Percentiles rank a stretch among this genome's conserved stretches.
These are phyloP conservation scores for Palaemon carinicauda DNA, from an alignment of 1,140 invertebrate species.

Conservation along the genomic window DNA sequence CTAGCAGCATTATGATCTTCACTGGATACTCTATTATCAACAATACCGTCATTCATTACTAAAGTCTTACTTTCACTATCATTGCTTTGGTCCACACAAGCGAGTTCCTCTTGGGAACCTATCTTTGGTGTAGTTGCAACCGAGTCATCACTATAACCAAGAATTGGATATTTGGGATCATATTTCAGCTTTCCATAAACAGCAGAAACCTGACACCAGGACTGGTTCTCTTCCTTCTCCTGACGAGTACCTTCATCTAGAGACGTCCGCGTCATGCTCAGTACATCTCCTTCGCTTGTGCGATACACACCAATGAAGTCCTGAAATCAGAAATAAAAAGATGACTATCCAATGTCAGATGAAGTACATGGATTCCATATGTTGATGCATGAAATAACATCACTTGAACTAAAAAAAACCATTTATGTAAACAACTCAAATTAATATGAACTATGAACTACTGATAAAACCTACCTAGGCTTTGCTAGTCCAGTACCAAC, in stretches of 20 bases:
- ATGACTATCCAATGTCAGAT: background rate
- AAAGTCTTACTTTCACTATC: no score
- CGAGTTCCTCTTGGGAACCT: no score
- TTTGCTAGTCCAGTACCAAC: slow-evolving; percentile 38
- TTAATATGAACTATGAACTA: background rate
- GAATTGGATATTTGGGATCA: slow-evolving; percentile 26
- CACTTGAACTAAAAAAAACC: background rate
- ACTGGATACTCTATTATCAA: no score
- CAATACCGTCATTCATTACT: no score
- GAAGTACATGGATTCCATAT: background rate
- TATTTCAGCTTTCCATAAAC: background rate
- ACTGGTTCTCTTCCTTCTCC: background rate
- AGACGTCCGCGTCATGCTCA: background rate
- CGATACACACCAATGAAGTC: slow-evolving; percentile 29
- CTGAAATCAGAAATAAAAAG: background rate
- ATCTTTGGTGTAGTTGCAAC: no score
- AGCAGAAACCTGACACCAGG: slow-evolving; percentile 12
- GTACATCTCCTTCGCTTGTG: slow-evolving; percentile 6
- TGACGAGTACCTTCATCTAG: background rate
- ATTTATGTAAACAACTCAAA: background rate
- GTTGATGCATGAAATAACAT: background rate
- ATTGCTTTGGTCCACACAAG: no score
- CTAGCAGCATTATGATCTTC: no score
- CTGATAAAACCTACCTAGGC: slow-evolving; percentile 7
- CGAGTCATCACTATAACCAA: slow-evolving; percentile 20